Conservation (phyloP, 2,113 vertebrate species). For the Ictidomys tridecemlineatus region DNA sequence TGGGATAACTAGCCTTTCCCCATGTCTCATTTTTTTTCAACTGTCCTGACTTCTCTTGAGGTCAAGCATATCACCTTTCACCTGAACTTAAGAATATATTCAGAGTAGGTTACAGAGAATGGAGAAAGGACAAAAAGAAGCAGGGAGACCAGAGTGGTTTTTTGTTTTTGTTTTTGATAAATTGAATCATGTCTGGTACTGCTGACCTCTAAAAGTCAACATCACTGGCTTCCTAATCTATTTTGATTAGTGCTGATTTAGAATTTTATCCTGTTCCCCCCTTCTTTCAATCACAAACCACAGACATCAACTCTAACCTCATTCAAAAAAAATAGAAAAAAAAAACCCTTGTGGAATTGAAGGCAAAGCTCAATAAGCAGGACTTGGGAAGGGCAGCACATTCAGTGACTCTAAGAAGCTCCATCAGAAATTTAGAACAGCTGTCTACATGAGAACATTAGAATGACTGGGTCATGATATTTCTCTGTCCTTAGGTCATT, state of each 20-base stretch:
- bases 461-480: neutral
- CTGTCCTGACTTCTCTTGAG: neutral
- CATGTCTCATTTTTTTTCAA: slow-evolving; percentile 50
- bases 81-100: neutral
- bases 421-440: neutral
- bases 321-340: neutral
- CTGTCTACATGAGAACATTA: neutral
- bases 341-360: neutral
- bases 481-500: neutral
- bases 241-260: slow-evolving; percentile 61
- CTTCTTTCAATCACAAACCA: slow-evolving; percentile 10
- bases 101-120: neutral
- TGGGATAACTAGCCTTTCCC: neutral
- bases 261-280: slow-evolving; percentile 19
- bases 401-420: neutral
- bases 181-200: neutral
- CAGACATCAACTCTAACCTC: slow-evolving; percentile 14
- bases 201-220: slow-evolving; percentile 40
- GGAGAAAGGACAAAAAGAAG: neutral
- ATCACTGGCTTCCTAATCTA: slow-evolving; percentile 42
- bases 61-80: neutral
- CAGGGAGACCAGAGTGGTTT: neutral
- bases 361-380: slow-evolving; percentile 19
- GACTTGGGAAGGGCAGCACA: neutral
- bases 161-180: neutral